Conservation (phyloP, 2,113 vertebrate genomes). For the Camelus dromedarius region DNA sequence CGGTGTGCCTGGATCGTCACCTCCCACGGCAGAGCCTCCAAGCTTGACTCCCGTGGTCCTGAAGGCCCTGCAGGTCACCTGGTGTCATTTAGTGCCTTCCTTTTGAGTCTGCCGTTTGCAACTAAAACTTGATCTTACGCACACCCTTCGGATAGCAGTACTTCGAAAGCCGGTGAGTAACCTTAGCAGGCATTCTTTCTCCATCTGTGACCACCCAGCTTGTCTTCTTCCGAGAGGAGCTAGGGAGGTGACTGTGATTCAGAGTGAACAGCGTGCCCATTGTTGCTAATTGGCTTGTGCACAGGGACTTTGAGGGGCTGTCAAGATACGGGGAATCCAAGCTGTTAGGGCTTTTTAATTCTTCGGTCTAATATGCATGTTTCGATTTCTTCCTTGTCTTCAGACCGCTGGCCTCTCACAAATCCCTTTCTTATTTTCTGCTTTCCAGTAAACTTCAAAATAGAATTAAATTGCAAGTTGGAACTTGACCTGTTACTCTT, state of each 20-base stretch:
- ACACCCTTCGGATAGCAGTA: neutral
- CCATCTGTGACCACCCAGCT: neutral
- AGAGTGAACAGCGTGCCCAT: accelerated
- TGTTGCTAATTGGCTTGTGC: accelerated
- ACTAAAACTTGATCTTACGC: no score
- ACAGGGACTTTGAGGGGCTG: neutral
- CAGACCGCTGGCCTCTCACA: neutral
- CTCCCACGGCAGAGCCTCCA: neutral
- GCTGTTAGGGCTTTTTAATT: neutral
- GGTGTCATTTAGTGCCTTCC: neutral
- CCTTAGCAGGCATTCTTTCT: neutral
- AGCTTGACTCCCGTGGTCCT: neutral
- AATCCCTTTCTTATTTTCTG: conserved; percentile 67
- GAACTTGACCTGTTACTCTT: conserved; percentile 67
- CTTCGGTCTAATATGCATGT: neutral
- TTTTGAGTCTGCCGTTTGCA: neutral
- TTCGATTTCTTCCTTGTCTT: neutral
- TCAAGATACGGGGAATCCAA: no score
- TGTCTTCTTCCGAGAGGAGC: neutral
- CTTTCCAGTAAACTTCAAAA: conserved; percentile 83
- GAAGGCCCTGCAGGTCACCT: neutral
- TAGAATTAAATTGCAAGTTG: conserved; percentile 81
- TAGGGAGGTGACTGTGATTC: neutral
- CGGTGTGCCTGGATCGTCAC: accelerated
- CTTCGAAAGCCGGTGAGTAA: neutral